phyloP scores from a whole-genome alignment of 2,888 invertebrate genomes.

The Aplocera efformata region DNA sequence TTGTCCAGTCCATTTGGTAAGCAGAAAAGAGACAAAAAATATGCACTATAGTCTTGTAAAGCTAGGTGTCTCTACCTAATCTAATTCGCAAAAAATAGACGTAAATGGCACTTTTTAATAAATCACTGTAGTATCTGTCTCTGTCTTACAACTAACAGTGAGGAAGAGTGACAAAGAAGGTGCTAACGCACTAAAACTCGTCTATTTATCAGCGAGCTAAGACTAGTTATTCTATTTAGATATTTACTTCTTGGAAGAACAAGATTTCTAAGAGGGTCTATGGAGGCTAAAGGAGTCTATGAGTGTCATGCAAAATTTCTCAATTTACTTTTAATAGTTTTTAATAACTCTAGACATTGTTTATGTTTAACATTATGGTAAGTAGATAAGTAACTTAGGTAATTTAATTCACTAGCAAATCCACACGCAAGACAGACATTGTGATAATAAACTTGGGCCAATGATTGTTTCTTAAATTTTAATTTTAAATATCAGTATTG shows the following conservation, averaged over 20 bases:
- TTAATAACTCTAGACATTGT: slow-evolving; percentile 1
- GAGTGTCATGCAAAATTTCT: slow-evolving; percentile 25
- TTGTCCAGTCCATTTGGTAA: slow-evolving; percentile 71
- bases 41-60: slow-evolving; percentile 65
- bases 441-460: slow-evolving; percentile 15
- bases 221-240: slow-evolving; percentile 17
- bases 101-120: too few species aligned
- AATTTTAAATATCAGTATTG: too few species aligned
- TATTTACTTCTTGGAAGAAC: slow-evolving; percentile 12
- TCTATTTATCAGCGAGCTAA: slow-evolving; percentile 10
- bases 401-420: slow-evolving; percentile 23
- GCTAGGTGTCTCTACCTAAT: slow-evolving; percentile 32
- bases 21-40: slow-evolving; percentile 75
- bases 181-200: too few species aligned
- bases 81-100: slow-evolving; percentile 2
- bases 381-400: slow-evolving; percentile 8
- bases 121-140: too few species aligned
- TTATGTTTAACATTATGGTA: slow-evolving; percentile 10
- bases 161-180: too few species aligned
- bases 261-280: slow-evolving; percentile 22
- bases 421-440: slow-evolving; percentile 23
- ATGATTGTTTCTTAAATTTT: slow-evolving; percentile 6
- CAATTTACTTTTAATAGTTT: slow-evolving; percentile 6
- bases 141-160: too few species aligned
- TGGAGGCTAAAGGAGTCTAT: slow-evolving; percentile 23